A percentile compares a stretch with the other conserved stretches of the same genome.
These are phyloP conservation scores for Apis cerana DNA, from an alignment of 1,140 invertebrate species.

Conservation along the genomic window DNA sequence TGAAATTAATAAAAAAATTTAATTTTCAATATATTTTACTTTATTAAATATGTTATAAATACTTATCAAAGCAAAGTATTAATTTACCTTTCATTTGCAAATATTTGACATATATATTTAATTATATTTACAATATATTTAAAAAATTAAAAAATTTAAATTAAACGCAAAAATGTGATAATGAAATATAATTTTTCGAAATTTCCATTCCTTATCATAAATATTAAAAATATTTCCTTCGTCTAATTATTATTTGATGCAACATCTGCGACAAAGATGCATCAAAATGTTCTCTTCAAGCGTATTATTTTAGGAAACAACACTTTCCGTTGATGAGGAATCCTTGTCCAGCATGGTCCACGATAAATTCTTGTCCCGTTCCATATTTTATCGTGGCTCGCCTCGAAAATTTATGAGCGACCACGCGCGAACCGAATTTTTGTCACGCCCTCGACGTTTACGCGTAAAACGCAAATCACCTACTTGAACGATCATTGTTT, in stretches of 20 bases:
- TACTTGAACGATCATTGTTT: constrained; percentile 2
- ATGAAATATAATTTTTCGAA: background rate
- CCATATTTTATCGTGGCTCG: constrained; percentile 16
- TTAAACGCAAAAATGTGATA: no score
- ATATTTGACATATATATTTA: no score
- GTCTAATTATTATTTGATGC: background rate
- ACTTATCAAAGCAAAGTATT: no score
- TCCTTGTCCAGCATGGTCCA: constrained; percentile 1
- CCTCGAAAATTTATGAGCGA: constrained; percentile 11
- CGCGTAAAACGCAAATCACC: constrained; percentile 14
- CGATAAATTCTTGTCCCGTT: constrained; percentile 24
- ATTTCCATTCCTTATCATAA: background rate
- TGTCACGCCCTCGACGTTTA: constrained; percentile 15
- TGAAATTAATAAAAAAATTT: background rate
- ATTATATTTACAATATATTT: no score
- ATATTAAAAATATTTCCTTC: background rate
- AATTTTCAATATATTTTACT: background rate
- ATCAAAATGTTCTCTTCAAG: background rate
- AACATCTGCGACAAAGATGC: background rate
- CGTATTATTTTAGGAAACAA: constrained; percentile 8
- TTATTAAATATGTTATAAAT: background rate
- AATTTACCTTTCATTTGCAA: background rate
- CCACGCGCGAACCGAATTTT: constrained; percentile 7
- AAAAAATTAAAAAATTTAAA: no score
- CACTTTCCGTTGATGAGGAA: constrained; percentile 5